Base-by-base conservation (phyloP, 2,888 invertebrate genomes). In the Lasioglossum villosulum region DNA sequence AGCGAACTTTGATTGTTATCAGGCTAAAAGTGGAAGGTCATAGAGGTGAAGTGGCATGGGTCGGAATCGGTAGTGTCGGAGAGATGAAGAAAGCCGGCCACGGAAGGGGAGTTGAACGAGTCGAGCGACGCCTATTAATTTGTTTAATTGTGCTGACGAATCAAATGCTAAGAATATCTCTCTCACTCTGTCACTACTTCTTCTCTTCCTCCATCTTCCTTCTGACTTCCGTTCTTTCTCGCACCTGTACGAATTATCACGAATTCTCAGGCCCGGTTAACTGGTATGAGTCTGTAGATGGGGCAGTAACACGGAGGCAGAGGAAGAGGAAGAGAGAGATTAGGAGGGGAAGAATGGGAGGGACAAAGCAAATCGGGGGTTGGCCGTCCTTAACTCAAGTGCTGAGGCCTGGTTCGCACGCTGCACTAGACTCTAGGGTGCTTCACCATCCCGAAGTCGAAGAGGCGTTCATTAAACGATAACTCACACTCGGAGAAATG, bases 61-160 rank as follows among this genome's bases (percentile, higher is more conserved):
- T 75, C 37, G 83, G 72, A 84, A 80, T 73, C 81, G 76, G 78
- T 71, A 78, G 77, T 75, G 86, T 78, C 78, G 86, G 45, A 59
- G 52, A 66, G 82, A 86, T 88, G 86, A 88, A 86, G 84, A 83
- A 83, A 68, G 83, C 59, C 39, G n/a, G 56, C 48, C 80, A 68
- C 68, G 80, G 83, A 85, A 78, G 79, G 80, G 80, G 75, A 82
- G 79, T 74, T 88, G 89, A 90, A 89, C 80, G 89, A 86, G 86
- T 70, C 80, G 77, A 89, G 83, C 88, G 87, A 86, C 89, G 89
- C 90, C 93, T 93, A 93, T 94, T 94, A 94, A 94, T 94, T 94
- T 92, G 90, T 92, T 93, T 94, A 93, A 94, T 94, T 93, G 94
- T 91, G 94, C 94, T 93, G 94, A 94, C 93, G 93, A 94, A 93